Conservation (phyloP, 2,888 invertebrate species). For the Agapetus fuscipes region DNA sequence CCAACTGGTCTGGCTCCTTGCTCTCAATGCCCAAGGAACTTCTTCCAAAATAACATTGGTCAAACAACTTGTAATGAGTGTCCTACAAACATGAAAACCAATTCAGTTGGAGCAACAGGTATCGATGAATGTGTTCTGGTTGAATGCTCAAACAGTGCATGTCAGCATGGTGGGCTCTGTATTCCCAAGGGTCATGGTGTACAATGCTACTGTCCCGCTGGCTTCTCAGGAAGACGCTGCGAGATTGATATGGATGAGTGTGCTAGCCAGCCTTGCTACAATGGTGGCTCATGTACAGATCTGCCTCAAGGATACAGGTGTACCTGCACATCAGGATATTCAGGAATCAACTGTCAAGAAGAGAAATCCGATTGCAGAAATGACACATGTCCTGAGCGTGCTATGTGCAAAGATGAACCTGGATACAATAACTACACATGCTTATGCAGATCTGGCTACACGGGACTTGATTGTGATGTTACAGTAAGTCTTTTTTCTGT, state of each 20-base stretch:
- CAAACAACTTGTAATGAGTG: constrained; percentile 84
- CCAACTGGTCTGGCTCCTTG: constrained; percentile 91
- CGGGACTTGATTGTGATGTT: constrained; percentile 84
- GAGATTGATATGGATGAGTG: constrained; percentile 95
- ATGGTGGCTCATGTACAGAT: constrained; percentile 86
- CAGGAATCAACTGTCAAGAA: constrained; percentile 91
- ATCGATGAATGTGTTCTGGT: constrained; percentile 81
- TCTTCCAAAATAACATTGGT: constrained; percentile 80
- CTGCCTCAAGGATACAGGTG: constrained; percentile 88
- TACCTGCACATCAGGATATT: constrained; percentile 76
- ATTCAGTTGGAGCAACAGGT: constrained; percentile 66
- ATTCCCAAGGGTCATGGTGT: constrained; percentile 81
- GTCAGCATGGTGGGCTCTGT: constrained; percentile 86
- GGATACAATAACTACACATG: constrained; percentile 85
- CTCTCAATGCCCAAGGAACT: constrained; percentile 83
- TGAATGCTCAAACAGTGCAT: constrained; percentile 78
- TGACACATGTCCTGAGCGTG: constrained; percentile 88
- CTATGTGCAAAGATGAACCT: constrained; percentile 95
- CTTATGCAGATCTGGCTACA: constrained; percentile 88
- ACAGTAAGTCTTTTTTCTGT: constrained; percentile 50
- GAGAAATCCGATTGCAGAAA: constrained; percentile 81
- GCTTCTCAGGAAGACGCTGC: constrained; percentile 86
- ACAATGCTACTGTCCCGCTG: constrained; percentile 90
- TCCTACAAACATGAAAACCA: constrained; percentile 82
- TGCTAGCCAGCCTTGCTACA: constrained; percentile 87